A percentile compares a stretch with the other conserved stretches of the same genome.
Evolutionary conservation across 2,113 vertebrate genomes (phyloP).

Genomic region (Lycaon pictus): DNA sequence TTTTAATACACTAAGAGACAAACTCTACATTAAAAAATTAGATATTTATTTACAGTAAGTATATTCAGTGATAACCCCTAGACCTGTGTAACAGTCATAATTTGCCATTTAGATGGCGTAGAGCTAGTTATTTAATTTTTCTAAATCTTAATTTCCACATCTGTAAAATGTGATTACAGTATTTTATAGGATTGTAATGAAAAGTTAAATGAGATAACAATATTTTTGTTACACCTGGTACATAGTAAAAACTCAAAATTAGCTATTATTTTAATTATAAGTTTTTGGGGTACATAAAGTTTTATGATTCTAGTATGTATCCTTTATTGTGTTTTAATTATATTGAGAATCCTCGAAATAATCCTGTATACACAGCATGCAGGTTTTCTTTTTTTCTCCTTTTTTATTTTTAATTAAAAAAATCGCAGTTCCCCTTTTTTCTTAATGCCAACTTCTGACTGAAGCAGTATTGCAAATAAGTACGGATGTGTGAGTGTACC

Average conservation of each 20-base stretch:
- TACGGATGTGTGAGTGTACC: background rate
- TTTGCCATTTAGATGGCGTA: background rate
- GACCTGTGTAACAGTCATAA: background rate
- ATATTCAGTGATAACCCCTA: background rate
- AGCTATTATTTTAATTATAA: background rate
- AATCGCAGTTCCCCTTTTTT: background rate
- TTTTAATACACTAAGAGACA: constrained; percentile 20
- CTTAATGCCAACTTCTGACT: constrained; percentile 33
- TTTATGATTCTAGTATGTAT: background rate
- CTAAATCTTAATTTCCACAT: constrained; percentile 22
- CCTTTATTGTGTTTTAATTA: constrained; percentile 47
- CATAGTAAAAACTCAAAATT: background rate
- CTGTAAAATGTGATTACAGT: constrained; percentile 14
- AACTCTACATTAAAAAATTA: background rate
- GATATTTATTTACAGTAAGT: constrained; percentile 52
- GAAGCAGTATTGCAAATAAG: background rate
- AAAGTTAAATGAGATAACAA: constrained; percentile 30
- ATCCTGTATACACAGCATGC: background rate
- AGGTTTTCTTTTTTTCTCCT: background rate
- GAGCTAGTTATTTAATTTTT: constrained; percentile 42
- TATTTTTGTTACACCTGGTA: background rate
- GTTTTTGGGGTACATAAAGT: background rate
- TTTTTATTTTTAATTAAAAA: constrained; percentile 36
- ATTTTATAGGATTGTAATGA: background rate
- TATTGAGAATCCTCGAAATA: constrained; percentile 50